Conservation (phyloP, 64 coral and sea anemone genomes). For the Actinia equina region DNA sequence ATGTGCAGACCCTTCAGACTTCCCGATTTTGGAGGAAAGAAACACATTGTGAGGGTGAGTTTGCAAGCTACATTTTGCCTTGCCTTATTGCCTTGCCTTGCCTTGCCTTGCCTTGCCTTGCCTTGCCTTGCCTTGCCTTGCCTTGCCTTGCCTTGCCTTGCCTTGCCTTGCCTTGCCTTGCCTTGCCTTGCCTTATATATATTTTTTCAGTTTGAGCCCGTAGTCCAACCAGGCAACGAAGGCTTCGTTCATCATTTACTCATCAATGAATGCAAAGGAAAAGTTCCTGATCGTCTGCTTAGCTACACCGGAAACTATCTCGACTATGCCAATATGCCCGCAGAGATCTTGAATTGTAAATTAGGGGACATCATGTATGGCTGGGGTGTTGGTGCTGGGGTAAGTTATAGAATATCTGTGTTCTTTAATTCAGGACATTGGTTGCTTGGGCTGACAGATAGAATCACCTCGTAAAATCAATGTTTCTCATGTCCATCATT, state of each 20-base stretch:
- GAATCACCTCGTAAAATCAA: too few species aligned
- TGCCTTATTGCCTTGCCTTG: not conserved
- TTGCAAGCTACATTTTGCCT: too few species aligned
- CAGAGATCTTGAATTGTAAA: not conserved
- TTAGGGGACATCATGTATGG: not conserved
- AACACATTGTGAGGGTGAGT: slow-evolving; percentile 26
- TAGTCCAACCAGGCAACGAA: slow-evolving; percentile 43
- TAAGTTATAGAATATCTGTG: not conserved
- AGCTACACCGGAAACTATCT: slow-evolving; percentile 1
- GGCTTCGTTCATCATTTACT: slow-evolving; percentile 51
- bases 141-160: too few species aligned
- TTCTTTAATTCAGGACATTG: not conserved
- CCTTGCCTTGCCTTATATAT: not conserved
- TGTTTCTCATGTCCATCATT: not conserved
- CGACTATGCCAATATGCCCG: slow-evolving; percentile 32
- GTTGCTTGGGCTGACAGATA: too few species aligned
- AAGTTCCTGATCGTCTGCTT: not conserved
- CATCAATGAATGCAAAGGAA: slow-evolving; percentile 14
- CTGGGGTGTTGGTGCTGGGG: slow-evolving; percentile 44
- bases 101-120: not conserved
- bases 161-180: not conserved
- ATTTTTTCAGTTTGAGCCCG: slow-evolving; percentile 25
- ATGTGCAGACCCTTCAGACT: not conserved
- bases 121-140: not conserved
- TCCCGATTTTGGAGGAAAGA: slow-evolving; percentile 1